Conservation (phyloP, 1,140 invertebrate genomes). For the Drosophila sechellia region DNA sequence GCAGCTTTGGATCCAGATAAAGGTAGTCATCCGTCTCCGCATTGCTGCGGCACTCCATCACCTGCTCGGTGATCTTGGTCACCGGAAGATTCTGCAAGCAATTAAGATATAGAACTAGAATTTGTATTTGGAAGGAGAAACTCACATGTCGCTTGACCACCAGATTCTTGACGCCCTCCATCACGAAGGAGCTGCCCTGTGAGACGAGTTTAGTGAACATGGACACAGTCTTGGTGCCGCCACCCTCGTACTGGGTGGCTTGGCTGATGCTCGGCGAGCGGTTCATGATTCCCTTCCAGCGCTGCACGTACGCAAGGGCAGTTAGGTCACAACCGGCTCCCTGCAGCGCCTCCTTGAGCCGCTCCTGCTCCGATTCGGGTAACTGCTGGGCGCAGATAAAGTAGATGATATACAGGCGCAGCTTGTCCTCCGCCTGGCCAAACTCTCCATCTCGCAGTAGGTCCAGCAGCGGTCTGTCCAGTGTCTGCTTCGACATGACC, state of each 20-base stretch:
- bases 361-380: conserved; percentile 92
- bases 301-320: conserved; percentile 93
- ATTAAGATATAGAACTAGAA: not conserved
- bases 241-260: conserved; percentile 93
- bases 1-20: conserved; percentile 96
- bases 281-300: conserved; percentile 89
- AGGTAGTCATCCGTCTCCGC: conserved; percentile 94
- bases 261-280: conserved; percentile 67
- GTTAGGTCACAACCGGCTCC: conserved; percentile 94
- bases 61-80: conserved; percentile 95
- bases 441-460: conserved; percentile 93
- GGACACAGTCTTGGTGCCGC: conserved; percentile 97
- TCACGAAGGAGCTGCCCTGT: conserved; percentile 98
- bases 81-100: conserved; percentile 92
- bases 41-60: conserved; percentile 94
- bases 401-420: conserved; percentile 97
- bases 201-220: conserved; percentile 99
- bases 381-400: conserved; percentile 93
- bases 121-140: conserved; percentile 22
- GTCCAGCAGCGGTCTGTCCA: conserved; percentile 92
- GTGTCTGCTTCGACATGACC: conserved; percentile 93
- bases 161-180: conserved; percentile 99
- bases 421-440: conserved; percentile 96
- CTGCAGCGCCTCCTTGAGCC: conserved; percentile 91
- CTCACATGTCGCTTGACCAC: conserved; percentile 98